Evolutionary conservation across 2,113 vertebrate species (phyloP).

Genomic region (Stomatorhinus ivindoensis): DNA sequence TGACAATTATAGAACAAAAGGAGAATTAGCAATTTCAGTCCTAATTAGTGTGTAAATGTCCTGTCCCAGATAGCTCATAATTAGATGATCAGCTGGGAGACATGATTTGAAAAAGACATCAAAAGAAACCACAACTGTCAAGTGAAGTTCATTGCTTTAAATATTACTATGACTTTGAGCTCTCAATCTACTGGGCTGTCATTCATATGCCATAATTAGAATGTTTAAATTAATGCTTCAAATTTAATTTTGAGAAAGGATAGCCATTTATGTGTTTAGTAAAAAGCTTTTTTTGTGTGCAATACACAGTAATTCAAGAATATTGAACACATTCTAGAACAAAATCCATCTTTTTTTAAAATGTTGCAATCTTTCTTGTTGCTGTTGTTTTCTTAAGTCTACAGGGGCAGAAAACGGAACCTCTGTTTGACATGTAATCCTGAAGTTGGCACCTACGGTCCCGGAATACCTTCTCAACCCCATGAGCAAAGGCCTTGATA

Average conservation of each 20-base stretch:
- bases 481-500: constrained; percentile 52
- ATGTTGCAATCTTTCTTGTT: not conserved
- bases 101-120: constrained; percentile 83
- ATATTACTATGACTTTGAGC: constrained; percentile 23
- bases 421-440: constrained; percentile 33
- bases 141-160: constrained; percentile 56
- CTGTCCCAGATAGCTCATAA: constrained; percentile 91
- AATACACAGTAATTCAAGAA: not conserved
- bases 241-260: not conserved
- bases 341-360: not conserved
- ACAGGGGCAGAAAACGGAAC: constrained; percentile 15
- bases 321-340: not conserved
- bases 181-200: constrained; percentile 20
- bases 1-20: constrained; percentile 91
- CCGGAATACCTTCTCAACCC: constrained; percentile 51
- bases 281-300: constrained; percentile 1
- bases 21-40: constrained; percentile 89
- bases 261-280: not conserved
- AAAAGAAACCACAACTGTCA: constrained; percentile 79
- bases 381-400: not conserved
- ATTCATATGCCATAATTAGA: constrained; percentile 20
- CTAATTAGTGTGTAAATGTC: constrained; percentile 93
- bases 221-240: not conserved
- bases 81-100: constrained; percentile 80
- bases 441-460: constrained; percentile 43